Percentiles rank a stretch among this genome's conserved stretches.
Evolutionary conservation across 2,113 vertebrate genomes (phyloP).

Genomic region (Gymnarchus niloticus): DNA sequence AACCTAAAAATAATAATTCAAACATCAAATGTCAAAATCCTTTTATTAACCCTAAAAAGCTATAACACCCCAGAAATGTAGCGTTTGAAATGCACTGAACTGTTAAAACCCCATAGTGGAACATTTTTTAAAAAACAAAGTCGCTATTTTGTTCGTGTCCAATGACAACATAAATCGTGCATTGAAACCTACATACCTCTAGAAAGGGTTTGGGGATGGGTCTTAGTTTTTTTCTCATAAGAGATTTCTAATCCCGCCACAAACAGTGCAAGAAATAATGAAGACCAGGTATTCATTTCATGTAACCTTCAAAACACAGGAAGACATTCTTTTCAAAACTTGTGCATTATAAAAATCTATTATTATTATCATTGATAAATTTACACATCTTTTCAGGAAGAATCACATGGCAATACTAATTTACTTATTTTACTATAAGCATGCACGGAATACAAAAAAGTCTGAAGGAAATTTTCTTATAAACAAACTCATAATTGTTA

Average conservation of each 20-base stretch:
- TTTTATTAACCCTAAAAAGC: background rate
- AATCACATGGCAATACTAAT: background rate
- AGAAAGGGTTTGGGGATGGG: slow-evolving; percentile 27
- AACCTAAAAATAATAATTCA: slow-evolving; percentile 59
- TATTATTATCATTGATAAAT: background rate
- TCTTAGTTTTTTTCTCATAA: slow-evolving; percentile 28
- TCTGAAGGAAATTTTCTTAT: background rate
- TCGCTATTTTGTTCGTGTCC: background rate
- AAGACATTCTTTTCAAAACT: background rate
- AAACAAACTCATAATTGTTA: background rate
- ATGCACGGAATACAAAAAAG: background rate
- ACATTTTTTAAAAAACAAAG: background rate
- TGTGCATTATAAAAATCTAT: background rate
- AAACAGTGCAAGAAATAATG: slow-evolving; percentile 38
- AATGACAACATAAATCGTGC: background rate
- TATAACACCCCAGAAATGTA: background rate
- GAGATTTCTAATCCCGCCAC: slow-evolving; percentile 34
- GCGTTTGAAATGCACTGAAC: background rate
- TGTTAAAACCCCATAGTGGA: background rate
- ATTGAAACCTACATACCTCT: slow-evolving; percentile 43
- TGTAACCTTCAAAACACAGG: slow-evolving; percentile 13
- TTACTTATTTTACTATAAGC: background rate
- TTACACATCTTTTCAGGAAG: background rate
- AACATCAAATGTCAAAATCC: background rate
- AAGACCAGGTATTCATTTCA: slow-evolving; percentile 44